These are phyloP conservation scores for Eupithecia insigniata DNA, from an alignment of 2,888 invertebrate genomes.

Conservation along the genomic window DNA sequence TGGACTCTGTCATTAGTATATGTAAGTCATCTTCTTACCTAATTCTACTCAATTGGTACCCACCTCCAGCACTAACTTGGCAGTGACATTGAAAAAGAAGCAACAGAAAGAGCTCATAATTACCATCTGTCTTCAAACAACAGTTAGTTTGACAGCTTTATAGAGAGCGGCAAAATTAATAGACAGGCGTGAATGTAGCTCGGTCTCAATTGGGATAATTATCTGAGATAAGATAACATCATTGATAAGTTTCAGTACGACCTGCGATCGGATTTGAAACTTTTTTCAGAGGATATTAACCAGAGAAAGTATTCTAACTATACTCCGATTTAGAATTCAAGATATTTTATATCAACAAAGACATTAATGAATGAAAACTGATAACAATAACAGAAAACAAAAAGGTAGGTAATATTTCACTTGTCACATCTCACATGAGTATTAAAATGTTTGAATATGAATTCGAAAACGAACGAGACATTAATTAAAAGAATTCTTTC, in stretches of 20 bases:
- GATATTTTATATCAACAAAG: too few relatives aligned
- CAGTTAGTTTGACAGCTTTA: slow-evolving; percentile 60
- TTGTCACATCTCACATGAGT: too few relatives aligned
- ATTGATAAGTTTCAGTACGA: slow-evolving; percentile 25
- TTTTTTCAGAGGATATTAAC: neutral
- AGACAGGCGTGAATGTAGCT: slow-evolving; percentile 40
- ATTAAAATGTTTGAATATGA: too few relatives aligned
- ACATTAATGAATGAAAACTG: too few relatives aligned
- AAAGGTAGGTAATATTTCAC: too few relatives aligned
- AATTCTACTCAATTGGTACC: neutral
- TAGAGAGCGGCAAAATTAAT: slow-evolving; percentile 52
- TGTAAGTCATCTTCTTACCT: neutral
- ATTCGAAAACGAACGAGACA: too few relatives aligned
- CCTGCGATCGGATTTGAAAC: slow-evolving; percentile 8
- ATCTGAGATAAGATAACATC: slow-evolving; percentile 28
- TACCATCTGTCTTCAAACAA: slow-evolving; percentile 62
- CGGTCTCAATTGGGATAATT: slow-evolving; percentile 36
- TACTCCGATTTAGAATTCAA: neutral
- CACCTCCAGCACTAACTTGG: slow-evolving; percentile 16
- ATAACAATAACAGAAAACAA: too few relatives aligned
- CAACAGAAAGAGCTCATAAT: slow-evolving; percentile 64
- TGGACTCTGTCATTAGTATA: too few relatives aligned
- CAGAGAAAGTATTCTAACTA: neutral
- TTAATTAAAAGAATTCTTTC: too few relatives aligned
- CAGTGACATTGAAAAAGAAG: slow-evolving; percentile 66